Conservation (phyloP, 2,113 vertebrate species). For the Antechinus stuartii region DNA sequence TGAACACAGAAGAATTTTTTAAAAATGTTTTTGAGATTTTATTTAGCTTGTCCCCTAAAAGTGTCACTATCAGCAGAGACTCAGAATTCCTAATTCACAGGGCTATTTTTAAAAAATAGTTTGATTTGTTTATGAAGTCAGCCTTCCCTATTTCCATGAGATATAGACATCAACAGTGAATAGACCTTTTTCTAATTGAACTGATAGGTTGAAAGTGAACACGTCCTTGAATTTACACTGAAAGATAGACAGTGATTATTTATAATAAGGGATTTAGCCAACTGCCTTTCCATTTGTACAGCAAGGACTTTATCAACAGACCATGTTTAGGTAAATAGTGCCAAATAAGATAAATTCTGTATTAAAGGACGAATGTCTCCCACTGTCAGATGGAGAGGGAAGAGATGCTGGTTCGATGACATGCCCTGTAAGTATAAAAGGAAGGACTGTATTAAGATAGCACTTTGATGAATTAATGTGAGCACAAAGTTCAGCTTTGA, state of each 20-base stretch:
- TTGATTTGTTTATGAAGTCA: slow-evolving; percentile 82
- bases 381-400: slow-evolving; percentile 69
- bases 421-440: slow-evolving; percentile 70
- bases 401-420: slow-evolving; percentile 69
- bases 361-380: slow-evolving; percentile 73
- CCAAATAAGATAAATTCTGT: slow-evolving; percentile 81
- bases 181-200: slow-evolving; percentile 84
- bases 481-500: slow-evolving; percentile 78
- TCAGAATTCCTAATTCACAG: slow-evolving; percentile 63
- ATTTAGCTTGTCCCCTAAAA: slow-evolving; percentile 61
- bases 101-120: slow-evolving; percentile 73
- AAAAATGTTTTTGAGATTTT: slow-evolving; percentile 49
- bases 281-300: slow-evolving; percentile 77
- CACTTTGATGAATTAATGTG: slow-evolving; percentile 72
- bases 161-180: slow-evolving; percentile 81
- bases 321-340: slow-evolving; percentile 80
- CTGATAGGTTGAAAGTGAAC: slow-evolving; percentile 82
- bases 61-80: slow-evolving; percentile 40
- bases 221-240: slow-evolving; percentile 83
- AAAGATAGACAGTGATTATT: slow-evolving; percentile 82
- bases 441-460: slow-evolving; percentile 75
- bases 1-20: slow-evolving; percentile 26
- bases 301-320: slow-evolving; percentile 82
- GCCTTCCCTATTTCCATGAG: slow-evolving; percentile 74
- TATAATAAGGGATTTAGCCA: slow-evolving; percentile 82